Evolutionary conservation across 1,140 invertebrate species (phyloP).

Genomic region (Drosophila parabipectinata): DNA sequence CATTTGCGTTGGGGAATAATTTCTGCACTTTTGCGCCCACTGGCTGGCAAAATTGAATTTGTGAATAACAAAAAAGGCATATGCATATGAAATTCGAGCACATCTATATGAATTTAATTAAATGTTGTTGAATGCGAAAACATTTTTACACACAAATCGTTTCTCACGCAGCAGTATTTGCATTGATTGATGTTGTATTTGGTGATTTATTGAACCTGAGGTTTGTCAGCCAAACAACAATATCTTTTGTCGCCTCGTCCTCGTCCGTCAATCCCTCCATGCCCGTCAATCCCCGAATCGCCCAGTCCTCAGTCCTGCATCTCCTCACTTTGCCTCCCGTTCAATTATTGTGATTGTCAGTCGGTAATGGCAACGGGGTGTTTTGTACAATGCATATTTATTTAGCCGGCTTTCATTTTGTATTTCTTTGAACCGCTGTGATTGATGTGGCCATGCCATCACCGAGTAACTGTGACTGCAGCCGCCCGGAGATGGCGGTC

Average conservation of each 20-base stretch:
- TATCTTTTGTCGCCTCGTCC: slow-evolving; percentile 2
- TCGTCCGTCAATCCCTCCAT: not conserved
- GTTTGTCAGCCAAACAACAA: slow-evolving; percentile 62
- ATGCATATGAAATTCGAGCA: slow-evolving; percentile 38
- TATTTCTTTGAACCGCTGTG: slow-evolving; percentile 73
- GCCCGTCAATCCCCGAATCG: not conserved
- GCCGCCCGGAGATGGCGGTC: slow-evolving; percentile 13
- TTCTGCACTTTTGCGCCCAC: slow-evolving; percentile 43
- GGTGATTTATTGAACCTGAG: slow-evolving; percentile 74
- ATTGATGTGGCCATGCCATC: slow-evolving; percentile 78
- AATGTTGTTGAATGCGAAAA: slow-evolving; percentile 35
- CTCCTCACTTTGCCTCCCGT: not conserved
- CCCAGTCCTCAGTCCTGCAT: not conserved
- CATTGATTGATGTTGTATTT: slow-evolving; percentile 73
- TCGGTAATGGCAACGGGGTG: slow-evolving; percentile 27
- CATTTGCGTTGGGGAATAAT: slow-evolving; percentile 53
- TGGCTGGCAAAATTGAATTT: slow-evolving; percentile 55
- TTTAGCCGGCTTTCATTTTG: slow-evolving; percentile 62
- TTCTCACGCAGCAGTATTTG: slow-evolving; percentile 45
- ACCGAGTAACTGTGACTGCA: slow-evolving; percentile 69
- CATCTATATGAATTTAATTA: slow-evolving; percentile 46
- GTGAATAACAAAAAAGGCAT: slow-evolving; percentile 26
- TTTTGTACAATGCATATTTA: slow-evolving; percentile 65
- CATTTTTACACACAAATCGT: slow-evolving; percentile 42
- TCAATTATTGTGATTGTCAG: slow-evolving; percentile 64